A percentile compares a stretch with the other conserved stretches of the same genome.
These are phyloP conservation scores for Falco columbarius DNA, from an alignment of 2,797 vertebrate species.

Conservation along the genomic window DNA sequence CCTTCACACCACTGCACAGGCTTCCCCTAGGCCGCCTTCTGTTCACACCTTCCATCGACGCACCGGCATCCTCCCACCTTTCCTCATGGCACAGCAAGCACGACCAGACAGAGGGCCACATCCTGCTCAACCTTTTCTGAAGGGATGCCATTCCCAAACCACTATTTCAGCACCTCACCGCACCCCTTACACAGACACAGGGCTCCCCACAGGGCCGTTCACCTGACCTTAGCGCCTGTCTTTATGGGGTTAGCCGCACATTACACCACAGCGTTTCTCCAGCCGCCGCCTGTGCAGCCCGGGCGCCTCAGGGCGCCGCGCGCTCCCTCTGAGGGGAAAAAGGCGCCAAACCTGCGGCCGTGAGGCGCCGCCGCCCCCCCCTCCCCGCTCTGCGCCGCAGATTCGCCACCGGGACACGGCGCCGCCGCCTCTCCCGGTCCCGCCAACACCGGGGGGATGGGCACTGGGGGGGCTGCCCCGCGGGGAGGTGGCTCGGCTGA, in stretches of 20 bases:
- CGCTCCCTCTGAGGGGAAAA: not conserved
- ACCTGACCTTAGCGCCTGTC: too few species aligned
- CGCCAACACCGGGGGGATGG: too few species aligned
- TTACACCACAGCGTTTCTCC: too few species aligned
- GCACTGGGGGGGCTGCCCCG: not conserved
- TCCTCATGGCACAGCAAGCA: accelerated
- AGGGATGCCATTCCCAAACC: not conserved
- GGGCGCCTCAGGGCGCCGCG: not conserved
- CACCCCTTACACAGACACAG: accelerated
- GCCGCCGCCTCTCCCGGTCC: too few species aligned
- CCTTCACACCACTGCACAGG: accelerated
- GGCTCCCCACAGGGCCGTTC: accelerated
- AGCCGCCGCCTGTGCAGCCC: not conserved
- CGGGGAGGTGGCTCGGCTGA: not conserved
- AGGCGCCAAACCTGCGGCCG: not conserved
- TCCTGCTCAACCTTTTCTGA: accelerated
- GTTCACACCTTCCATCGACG: accelerated
- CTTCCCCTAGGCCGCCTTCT: not conserved
- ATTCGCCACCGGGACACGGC: not conserved
- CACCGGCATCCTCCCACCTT: accelerated
- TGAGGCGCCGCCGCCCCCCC: not conserved
- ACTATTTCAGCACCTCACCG: accelerated
- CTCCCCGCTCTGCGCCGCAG: not conserved
- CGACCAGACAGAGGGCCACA: accelerated
- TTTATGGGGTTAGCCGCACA: accelerated